A percentile compares a stretch with the other conserved stretches of the same genome.
Evolutionary conservation across 2,113 vertebrate genomes (phyloP).

Genomic region (Cyanoliseus patagonus): DNA sequence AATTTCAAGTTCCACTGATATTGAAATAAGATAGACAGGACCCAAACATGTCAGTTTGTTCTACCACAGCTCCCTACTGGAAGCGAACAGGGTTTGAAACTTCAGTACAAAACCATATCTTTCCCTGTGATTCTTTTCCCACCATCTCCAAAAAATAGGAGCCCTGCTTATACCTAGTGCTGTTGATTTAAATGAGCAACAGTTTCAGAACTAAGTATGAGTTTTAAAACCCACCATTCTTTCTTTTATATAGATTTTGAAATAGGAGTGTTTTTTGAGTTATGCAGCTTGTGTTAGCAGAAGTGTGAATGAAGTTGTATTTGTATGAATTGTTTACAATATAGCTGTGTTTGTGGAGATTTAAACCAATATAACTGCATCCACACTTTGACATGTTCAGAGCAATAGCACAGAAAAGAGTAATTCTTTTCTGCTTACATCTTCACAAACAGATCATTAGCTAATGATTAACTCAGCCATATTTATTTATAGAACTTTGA

Average conservation of each 20-base stretch:
- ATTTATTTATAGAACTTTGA: conserved; percentile 19
- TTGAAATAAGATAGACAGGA: not conserved
- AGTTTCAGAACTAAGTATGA: not conserved
- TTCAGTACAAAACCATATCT: not conserved
- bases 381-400: not conserved
- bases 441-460: conserved; percentile 15
- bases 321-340: not conserved
- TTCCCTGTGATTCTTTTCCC: not conserved
- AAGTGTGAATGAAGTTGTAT: conserved; percentile 5
- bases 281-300: conserved; percentile 8
- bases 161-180: not conserved
- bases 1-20: not conserved
- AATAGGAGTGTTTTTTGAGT: not conserved
- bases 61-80: not conserved
- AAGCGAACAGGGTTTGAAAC: not conserved
- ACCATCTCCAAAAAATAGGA: not conserved
- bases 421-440: not conserved
- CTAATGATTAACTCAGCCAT: not conserved
- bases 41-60: not conserved
- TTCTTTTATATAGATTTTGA: conserved; percentile 29
- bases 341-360: not conserved
- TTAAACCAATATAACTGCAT: not conserved
- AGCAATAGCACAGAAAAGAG: not conserved
- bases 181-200: not conserved
- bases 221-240: not conserved